These are phyloP conservation scores for Hydractinia symbiolongicarpus DNA, from an alignment of 30 jellyfish, hydroid and myxozoan species.

Conservation along the genomic window DNA sequence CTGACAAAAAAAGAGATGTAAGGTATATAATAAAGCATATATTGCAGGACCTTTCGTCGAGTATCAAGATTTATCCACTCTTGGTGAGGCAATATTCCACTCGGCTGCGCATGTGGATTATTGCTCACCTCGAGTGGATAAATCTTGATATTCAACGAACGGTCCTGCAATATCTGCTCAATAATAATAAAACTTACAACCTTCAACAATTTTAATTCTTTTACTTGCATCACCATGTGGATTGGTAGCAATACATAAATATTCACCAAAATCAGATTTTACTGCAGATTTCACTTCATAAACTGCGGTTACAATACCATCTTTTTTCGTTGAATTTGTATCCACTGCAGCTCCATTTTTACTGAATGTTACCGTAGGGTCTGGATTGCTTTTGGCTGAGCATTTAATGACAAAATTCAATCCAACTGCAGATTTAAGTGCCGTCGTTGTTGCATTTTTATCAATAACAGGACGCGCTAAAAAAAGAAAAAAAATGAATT, in stretches of 20 bases:
- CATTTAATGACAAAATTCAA: slow-evolving; percentile 23
- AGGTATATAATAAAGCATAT: too few relatives aligned
- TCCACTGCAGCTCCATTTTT: background rate
- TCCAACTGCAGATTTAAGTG: slow-evolving; percentile 23
- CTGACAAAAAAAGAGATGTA: too few relatives aligned
- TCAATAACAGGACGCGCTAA: slow-evolving; percentile 26
- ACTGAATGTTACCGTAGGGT: slow-evolving; percentile 45
- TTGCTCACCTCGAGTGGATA: too few relatives aligned
- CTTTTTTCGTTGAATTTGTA: background rate
- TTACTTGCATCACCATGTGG: background rate
- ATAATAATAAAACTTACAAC: slow-evolving; percentile 17
- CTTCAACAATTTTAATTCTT: slow-evolving; percentile 7
- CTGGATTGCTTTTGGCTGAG: slow-evolving; percentile 63
- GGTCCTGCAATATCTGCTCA: too few relatives aligned
- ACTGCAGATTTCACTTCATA: background rate
- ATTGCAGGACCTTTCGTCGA: too few relatives aligned
- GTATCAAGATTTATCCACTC: too few relatives aligned
- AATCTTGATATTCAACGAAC: too few relatives aligned
- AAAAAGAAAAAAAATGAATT: background rate
- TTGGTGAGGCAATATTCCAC: too few relatives aligned
- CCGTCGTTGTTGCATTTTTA: background rate
- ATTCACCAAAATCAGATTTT: slow-evolving; percentile 18
- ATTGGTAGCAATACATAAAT: slow-evolving; percentile 24
- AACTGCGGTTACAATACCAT: background rate
- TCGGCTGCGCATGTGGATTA: too few relatives aligned